phyloP scores from a whole-genome alignment of 1,140 invertebrate species.

The Anastrepha obliqua region DNA sequence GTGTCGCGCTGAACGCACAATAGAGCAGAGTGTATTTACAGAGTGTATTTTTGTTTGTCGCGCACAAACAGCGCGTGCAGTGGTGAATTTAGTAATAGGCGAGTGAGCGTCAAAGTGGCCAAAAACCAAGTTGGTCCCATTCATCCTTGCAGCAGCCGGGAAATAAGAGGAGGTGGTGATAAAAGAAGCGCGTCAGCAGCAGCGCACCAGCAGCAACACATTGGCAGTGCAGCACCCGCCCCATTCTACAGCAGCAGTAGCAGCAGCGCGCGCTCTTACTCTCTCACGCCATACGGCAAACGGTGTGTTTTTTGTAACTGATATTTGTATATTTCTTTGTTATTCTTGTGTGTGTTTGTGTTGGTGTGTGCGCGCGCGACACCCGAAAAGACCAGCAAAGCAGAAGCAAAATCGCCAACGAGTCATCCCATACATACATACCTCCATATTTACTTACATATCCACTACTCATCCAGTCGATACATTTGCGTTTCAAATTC shows the following conservation, averaged over 20 bases:
- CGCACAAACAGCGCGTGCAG: constrained; percentile 33
- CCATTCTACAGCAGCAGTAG: constrained; percentile 7
- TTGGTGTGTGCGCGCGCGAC: neutral
- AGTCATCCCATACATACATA: constrained; percentile 44
- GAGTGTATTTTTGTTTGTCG: constrained; percentile 15
- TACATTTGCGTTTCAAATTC: constrained; percentile 64
- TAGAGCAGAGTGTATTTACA: neutral
- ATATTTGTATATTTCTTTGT: neutral
- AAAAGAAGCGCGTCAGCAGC: constrained; percentile 4
- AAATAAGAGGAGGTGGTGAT: neutral
- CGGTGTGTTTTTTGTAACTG: constrained; percentile 31
- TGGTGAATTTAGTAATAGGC: constrained; percentile 4
- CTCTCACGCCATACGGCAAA: neutral
- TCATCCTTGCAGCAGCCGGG: neutral
- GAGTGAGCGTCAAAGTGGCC: neutral
- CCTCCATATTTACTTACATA: neutral
- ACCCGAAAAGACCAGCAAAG: constrained; percentile 28
- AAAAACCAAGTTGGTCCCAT: neutral
- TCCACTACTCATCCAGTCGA: constrained; percentile 58
- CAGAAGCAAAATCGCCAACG: constrained; percentile 33
- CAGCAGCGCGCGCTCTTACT: constrained; percentile 22
- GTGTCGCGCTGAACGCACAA: neutral
- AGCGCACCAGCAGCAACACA: neutral
- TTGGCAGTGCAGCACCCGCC: constrained; percentile 5
- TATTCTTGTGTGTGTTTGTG: neutral